Evolutionary conservation across 2,888 invertebrate species (phyloP).

Genomic region (Amphipyra tragopoginis): DNA sequence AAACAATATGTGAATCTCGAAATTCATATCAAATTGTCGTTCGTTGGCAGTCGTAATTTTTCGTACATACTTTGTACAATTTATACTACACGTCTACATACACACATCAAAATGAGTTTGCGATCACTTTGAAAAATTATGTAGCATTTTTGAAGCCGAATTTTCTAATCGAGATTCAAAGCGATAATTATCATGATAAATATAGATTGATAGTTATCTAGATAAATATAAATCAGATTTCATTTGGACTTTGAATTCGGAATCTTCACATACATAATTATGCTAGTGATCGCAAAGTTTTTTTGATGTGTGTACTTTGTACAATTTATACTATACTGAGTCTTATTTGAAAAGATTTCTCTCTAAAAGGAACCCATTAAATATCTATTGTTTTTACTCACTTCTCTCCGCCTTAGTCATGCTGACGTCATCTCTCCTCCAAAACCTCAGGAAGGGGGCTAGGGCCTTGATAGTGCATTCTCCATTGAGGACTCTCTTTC

Average conservation of each 20-base stretch:
- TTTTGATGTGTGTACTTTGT: too few relatives aligned
- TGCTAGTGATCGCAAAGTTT: too few relatives aligned
- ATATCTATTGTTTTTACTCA: slow-evolving; percentile 80
- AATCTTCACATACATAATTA: too few relatives aligned
- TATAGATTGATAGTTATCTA: too few relatives aligned
- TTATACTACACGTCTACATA: not conserved
- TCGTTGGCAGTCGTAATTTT: slow-evolving; percentile 10
- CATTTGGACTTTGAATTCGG: too few relatives aligned
- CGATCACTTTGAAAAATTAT: too few relatives aligned
- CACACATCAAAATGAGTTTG: too few relatives aligned
- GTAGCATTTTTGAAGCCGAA: too few relatives aligned
- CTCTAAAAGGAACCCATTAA: slow-evolving; percentile 1
- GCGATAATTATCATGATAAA: too few relatives aligned
- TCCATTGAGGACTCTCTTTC: slow-evolving; percentile 78
- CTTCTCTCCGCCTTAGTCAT: slow-evolving; percentile 94
- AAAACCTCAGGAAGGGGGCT: slow-evolving; percentile 92
- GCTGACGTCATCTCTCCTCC: slow-evolving; percentile 92
- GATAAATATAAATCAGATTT: too few relatives aligned
- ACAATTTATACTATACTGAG: slow-evolving; percentile 11
- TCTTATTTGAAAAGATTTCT: slow-evolving; percentile 1
- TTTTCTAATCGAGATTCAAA: too few relatives aligned
- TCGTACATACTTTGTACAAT: slow-evolving; percentile 16
- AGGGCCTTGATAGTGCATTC: slow-evolving; percentile 88
- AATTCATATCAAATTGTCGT: slow-evolving; percentile 23
- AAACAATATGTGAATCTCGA: slow-evolving; percentile 29